These are phyloP conservation scores for Lissocephala sabroskyi DNA, from an alignment of 2,888 invertebrate genomes.

Conservation along the genomic window DNA sequence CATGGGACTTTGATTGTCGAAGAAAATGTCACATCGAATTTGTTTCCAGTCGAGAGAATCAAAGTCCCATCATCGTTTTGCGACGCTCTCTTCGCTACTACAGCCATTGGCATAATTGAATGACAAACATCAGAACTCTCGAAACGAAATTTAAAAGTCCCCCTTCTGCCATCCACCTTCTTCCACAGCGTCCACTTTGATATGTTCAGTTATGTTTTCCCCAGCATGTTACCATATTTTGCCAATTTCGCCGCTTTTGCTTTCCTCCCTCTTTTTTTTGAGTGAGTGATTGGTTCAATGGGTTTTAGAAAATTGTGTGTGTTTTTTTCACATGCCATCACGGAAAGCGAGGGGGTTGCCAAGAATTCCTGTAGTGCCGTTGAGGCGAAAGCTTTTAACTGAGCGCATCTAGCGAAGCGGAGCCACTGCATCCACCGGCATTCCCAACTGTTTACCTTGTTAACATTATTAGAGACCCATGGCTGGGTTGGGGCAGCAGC, in stretches of 20 bases:
- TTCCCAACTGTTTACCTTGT: conserved; percentile 53
- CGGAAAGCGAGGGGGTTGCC: too few relatives aligned
- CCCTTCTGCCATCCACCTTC: conserved; percentile 22
- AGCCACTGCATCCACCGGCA: conserved; percentile 46
- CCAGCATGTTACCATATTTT: too few relatives aligned
- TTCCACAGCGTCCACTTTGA: conserved; percentile 26
- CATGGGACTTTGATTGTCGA: too few relatives aligned
- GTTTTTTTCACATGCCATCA: too few relatives aligned
- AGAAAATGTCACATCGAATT: too few relatives aligned
- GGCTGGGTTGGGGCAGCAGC: too few relatives aligned
- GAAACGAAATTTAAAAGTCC: conserved; percentile 33
- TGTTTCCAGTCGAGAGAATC: too few relatives aligned
- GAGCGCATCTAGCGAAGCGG: conserved; percentile 40
- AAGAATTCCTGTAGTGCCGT: neutral
- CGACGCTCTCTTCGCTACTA: too few relatives aligned
- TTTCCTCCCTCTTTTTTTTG: conserved; percentile 15
- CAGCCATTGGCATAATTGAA: conserved; percentile 35
- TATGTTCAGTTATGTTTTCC: conserved; percentile 14
- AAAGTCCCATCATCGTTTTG: too few relatives aligned
- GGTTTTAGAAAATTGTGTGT: too few relatives aligned
- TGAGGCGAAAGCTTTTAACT: conserved; percentile 47
- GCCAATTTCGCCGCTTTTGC: neutral
- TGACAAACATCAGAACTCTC: conserved; percentile 28
- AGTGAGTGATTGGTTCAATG: neutral
- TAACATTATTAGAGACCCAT: conserved; percentile 48